Conservation (phyloP, 2,888 invertebrate species). For the Agelastica alni region DNA sequence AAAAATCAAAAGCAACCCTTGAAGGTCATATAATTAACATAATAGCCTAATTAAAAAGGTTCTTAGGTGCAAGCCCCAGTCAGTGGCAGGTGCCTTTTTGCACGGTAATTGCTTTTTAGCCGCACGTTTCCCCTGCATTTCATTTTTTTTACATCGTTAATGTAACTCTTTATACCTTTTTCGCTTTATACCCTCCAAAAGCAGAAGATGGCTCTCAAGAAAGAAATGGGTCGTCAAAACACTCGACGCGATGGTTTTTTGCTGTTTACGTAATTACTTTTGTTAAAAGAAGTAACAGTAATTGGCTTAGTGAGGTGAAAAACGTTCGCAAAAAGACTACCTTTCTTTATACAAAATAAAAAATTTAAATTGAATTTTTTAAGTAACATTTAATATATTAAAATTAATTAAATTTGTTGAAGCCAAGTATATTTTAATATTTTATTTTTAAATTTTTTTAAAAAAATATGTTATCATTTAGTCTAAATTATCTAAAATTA, state of each 20-base stretch:
- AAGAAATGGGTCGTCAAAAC: constrained; percentile 2
- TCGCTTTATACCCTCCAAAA: constrained; percentile 12
- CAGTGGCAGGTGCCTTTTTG: constrained; percentile 47
- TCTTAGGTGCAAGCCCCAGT: constrained; percentile 46
- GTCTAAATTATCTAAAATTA: too few relatives aligned
- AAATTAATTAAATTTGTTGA: too few relatives aligned
- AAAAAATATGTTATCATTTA: too few relatives aligned
- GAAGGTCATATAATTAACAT: constrained; percentile 50
- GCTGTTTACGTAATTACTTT: constrained; percentile 15
- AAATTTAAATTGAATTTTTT: too few relatives aligned
- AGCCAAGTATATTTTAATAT: too few relatives aligned
- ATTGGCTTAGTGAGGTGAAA: neutral
- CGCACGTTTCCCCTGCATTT: constrained; percentile 30
- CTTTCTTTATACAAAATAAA: too few relatives aligned
- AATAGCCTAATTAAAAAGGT: constrained; percentile 49
- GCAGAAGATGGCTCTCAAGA: constrained; percentile 11
- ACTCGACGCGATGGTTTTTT: constrained; percentile 5
- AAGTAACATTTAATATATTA: too few relatives aligned
- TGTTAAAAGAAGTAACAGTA: constrained; percentile 5
- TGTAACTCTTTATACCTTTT: constrained; percentile 32
- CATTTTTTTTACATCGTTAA: constrained; percentile 35
- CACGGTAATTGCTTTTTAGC: constrained; percentile 43
- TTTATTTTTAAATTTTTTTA: too few relatives aligned
- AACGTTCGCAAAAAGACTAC: neutral
- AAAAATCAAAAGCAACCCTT: constrained; percentile 48